These are phyloP conservation scores for Morpho helenor DNA, from an alignment of 2,888 invertebrate genomes.

Conservation along the genomic window DNA sequence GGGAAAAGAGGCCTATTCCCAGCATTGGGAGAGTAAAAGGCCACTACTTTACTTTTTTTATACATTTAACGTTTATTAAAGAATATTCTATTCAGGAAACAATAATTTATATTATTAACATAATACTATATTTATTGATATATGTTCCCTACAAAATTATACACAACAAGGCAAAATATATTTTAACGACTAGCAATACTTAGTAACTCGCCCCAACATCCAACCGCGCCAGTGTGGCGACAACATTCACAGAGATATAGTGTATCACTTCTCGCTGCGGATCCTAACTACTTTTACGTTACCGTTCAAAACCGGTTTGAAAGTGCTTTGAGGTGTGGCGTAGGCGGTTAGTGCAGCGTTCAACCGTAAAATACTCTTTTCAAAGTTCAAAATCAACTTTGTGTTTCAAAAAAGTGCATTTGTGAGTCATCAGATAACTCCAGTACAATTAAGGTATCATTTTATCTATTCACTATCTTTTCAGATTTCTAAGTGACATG, in stretches of 20 bases:
- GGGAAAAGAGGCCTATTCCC: too few species aligned
- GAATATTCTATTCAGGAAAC: too few species aligned
- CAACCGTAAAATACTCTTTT: slow-evolving; percentile 53
- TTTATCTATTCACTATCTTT: slow-evolving; percentile 22
- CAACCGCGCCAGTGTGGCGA: slow-evolving; percentile 44
- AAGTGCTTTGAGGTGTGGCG: slow-evolving; percentile 71
- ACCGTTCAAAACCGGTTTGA: slow-evolving; percentile 65
- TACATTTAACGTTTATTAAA: too few species aligned
- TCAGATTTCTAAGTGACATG: background rate
- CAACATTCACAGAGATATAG: slow-evolving; percentile 37
- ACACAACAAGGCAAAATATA: slow-evolving; percentile 1
- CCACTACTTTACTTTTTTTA: too few species aligned
- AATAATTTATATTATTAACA: background rate
- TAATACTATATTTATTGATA: background rate
- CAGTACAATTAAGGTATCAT: slow-evolving; percentile 27
- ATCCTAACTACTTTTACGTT: slow-evolving; percentile 64
- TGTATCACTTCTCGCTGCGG: slow-evolving; percentile 37
- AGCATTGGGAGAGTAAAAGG: too few species aligned
- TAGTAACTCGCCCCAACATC: slow-evolving; percentile 30
- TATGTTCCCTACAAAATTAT: background rate
- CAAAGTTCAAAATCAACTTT: slow-evolving; percentile 43
- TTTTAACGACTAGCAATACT: slow-evolving; percentile 45
- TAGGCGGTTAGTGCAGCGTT: slow-evolving; percentile 59
- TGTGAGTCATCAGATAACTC: slow-evolving; percentile 21
- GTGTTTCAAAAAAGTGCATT: slow-evolving; percentile 27